Evolutionary conservation across 2,888 invertebrate species (phyloP).

Genomic region (Autographa gamma): DNA sequence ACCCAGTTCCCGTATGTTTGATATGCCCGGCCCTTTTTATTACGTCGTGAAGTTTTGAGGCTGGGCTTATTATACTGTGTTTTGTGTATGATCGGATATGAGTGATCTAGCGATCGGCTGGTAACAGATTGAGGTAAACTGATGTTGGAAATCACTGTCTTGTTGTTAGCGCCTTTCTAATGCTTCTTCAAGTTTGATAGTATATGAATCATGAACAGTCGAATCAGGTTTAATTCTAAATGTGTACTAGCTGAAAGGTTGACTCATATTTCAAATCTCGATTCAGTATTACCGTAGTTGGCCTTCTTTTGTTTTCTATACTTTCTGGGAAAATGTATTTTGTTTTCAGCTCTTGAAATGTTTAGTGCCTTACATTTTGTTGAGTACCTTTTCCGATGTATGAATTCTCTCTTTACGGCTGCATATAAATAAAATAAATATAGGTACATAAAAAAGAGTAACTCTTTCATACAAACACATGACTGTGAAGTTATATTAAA

Average conservation of each 20-base stretch:
- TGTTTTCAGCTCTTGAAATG: neutral
- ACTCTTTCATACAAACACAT: neutral
- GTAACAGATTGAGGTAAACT: neutral
- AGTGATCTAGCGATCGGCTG: slow-evolving; percentile 2
- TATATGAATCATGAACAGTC: neutral
- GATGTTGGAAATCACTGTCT: neutral
- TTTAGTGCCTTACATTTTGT: neutral
- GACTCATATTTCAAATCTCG: neutral
- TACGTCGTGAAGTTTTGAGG: slow-evolving; percentile 44
- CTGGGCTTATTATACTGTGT: slow-evolving; percentile 41
- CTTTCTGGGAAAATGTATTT: neutral
- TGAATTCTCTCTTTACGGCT: neutral
- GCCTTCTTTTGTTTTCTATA: no score
- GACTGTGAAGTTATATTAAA: neutral
- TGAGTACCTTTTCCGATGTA: no score
- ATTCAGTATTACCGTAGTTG: neutral
- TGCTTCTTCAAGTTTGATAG: neutral
- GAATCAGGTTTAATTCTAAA: neutral
- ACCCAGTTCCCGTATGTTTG: slow-evolving; percentile 64
- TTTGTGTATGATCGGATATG: slow-evolving; percentile 16
- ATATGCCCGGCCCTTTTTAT: slow-evolving; percentile 57
- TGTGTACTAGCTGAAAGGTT: neutral
- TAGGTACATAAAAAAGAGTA: no score
- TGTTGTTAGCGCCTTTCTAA: neutral
- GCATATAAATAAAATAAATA: neutral